Percentiles rank a stretch among this genome's conserved stretches.
Evolutionary conservation across 2,888 invertebrate genomes (phyloP).

Genomic region (Epistrophella euchroma): DNA sequence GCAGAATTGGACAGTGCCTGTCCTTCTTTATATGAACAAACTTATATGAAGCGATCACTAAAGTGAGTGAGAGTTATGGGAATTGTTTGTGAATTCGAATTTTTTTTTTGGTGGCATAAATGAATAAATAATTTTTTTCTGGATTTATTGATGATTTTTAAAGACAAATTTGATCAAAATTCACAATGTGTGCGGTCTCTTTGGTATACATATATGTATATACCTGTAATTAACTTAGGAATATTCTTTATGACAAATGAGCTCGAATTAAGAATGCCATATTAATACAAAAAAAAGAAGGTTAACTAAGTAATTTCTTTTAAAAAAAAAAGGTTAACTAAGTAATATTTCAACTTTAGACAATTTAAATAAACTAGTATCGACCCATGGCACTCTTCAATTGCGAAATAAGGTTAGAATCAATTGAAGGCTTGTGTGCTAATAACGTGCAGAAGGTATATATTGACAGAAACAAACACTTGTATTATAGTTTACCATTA

Average conservation of each 20-base stretch:
- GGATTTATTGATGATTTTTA: conserved; percentile 17
- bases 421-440: too few species aligned
- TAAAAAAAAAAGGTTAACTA: too few species aligned
- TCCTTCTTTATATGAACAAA: neutral
- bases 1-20: conserved; percentile 53
- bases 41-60: neutral
- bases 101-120: conserved; percentile 19
- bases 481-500: too few species aligned
- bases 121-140: conserved; percentile 16
- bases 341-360: too few species aligned
- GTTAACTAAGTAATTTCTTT: too few species aligned
- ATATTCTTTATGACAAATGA: neutral
- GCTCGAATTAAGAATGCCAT: neutral
- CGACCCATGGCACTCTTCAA: too few species aligned
- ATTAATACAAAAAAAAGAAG: too few species aligned
- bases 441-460: too few species aligned
- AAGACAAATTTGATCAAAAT: conserved; percentile 11
- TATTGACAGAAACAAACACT: too few species aligned
- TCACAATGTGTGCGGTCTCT: neutral
- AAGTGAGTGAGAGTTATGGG: conserved; percentile 10
- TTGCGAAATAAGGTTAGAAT: too few species aligned
- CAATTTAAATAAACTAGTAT: too few species aligned
- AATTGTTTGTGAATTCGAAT: conserved; percentile 53
- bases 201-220: too few species aligned
- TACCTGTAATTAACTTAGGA: neutral